Percentiles rank a stretch among this genome's conserved stretches.
Evolutionary conservation across 2,113 vertebrate genomes (phyloP).

Genomic region (Telmatochromis bifrenatus): DNA sequence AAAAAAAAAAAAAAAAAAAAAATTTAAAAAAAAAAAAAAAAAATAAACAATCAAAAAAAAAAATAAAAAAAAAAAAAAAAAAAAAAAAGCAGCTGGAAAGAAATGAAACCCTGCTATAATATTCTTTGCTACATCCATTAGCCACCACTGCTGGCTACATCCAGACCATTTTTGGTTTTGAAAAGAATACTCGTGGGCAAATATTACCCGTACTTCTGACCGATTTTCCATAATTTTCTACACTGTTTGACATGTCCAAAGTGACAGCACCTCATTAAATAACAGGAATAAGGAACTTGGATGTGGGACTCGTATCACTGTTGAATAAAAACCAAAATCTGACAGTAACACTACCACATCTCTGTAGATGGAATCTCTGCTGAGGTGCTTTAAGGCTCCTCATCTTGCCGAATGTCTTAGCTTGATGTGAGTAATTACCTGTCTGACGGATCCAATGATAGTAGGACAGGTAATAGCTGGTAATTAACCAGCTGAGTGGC

Average conservation of each 20-base stretch:
- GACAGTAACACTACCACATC: not conserved
- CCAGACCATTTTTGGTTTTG: not conserved
- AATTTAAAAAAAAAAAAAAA: not conserved
- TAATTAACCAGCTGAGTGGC: slow-evolving; percentile 58
- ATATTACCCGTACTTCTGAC: not conserved
- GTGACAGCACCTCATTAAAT: not conserved
- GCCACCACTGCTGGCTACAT: not conserved
- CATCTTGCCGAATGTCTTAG: not conserved
- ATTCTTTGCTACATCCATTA: not conserved
- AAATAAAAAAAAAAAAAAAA: not conserved
- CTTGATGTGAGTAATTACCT: slow-evolving; percentile 49
- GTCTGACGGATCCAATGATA: slow-evolving; percentile 36
- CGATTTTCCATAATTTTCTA: not conserved
- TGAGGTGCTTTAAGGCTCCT: not conserved
- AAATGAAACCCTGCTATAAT: not conserved
- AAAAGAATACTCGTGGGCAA: not conserved
- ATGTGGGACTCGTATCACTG: not conserved
- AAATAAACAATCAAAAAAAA: not conserved
- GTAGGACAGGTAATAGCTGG: slow-evolving; percentile 50
- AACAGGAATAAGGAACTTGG: not conserved
- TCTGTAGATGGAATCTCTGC: not conserved
- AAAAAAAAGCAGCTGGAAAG: not conserved
- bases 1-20: not conserved
- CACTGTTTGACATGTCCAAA: not conserved
- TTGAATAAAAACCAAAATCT: not conserved